Evolutionary conservation across 2,888 invertebrate genomes (phyloP), one percentile per base, ranked within the genome.

Genomic region (Dromius quadrimaculatus): DNA sequence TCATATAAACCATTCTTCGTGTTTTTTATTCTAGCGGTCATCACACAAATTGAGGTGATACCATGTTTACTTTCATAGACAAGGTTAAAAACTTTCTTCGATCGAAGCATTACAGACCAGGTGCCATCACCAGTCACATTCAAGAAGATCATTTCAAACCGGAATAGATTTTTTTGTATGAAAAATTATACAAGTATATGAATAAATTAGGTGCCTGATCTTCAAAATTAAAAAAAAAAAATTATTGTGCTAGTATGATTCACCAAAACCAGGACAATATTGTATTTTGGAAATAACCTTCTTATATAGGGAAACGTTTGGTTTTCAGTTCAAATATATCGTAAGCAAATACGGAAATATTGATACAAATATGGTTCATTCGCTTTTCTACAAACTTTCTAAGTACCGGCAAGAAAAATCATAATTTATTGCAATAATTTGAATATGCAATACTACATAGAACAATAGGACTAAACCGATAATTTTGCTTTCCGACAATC

Each of bases 61-160:
- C 45, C 20, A 11, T 13, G n/a, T 47, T 47, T 47, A 47, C 47
- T 47, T 47, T 47, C 47, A 47, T 47, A 23, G 23, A 47, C 47
- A 47, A 47, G 47, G 47, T 47, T 47, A 47, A 36, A 36, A n/a
- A 47, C 47, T 47, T 47, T 47, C 47, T 47, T 47, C 22, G 45
- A 20, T 47, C 47, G 23, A 36, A 36, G 36, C 36, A 36, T 36
- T 11, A 13, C 13, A 47, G 36, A 36, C 23, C 20, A 11, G 47
- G 13, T 47, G 47, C 47, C 47, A 47, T 47, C 47, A 47, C 23
- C 47, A 47, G 23, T 11, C 36, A 8, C 22, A 47, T 23, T 47
- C 23, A 47, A 22, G 20, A 47, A 47, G 47, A 47, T 47, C 20
- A 47, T 47, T 47, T 47, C 47, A 47, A 47, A 47, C 47, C 47